Base-by-base conservation (phyloP, 1,140 invertebrate genomes). In the Pogonognathellus flavescens region DNA sequence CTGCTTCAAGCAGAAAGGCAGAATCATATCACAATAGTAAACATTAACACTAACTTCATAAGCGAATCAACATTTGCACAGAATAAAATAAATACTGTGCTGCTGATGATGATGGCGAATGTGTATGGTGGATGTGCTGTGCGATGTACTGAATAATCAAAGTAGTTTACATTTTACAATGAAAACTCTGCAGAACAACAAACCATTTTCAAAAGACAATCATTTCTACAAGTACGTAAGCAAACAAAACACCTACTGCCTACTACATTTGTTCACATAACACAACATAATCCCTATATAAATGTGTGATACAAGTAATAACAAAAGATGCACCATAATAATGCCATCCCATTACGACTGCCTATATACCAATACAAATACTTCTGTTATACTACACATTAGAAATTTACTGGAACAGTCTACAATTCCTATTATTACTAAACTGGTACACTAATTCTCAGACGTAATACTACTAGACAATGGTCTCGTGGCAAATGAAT, bases 131-230 rank as follows among this genome's bases (percentile, higher is more conserved):
- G 62, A 66, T 10, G 22, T 11, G 62, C 22, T 66, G 22, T 20
- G 31, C 31, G 1, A 41, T 41, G 11, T 57, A n/a, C 9, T 57
- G 11, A 13, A 57, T 13, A 13, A 57, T 13, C 53, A 76, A 49
- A 76, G 70, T n/a, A 76, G 49, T 76, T 76, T 76, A 50, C 70
- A 76, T 76, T 31, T 76, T 49, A 76, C 25, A 41, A 76, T 41
- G 41, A 16, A 76, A 76, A 50, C 22, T 9, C 22, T 41, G 31
- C 31, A 41, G 31, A 41, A 25, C 62, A 66, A 66, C 62, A 25
- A 66, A 11, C 14, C 13, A 66, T 66, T 66, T 41, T 25, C 2
- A 6, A 66, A 31, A 66, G 62, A 66, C 62, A 25, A 66, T 14
- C 62, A 66, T 25, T 11, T 66, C 22, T 0, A 31, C 18, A 10